Conservation (phyloP, 2,113 vertebrate genomes). For the Oxygymnocypris stewartii region DNA sequence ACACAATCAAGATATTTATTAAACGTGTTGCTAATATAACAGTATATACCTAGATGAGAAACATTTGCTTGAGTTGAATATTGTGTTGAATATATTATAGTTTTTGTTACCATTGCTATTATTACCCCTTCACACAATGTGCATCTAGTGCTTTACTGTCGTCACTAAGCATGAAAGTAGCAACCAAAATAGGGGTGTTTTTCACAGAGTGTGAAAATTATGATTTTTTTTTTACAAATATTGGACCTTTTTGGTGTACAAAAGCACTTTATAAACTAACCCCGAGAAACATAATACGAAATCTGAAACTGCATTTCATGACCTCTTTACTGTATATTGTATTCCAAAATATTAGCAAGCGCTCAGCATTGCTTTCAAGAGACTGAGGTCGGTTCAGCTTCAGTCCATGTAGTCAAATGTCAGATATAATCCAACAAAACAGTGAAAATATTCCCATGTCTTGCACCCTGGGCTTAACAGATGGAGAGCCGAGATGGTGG, state of each 20-base stretch:
- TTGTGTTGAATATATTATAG: neutral
- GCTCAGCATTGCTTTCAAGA: neutral
- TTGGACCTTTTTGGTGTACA: neutral
- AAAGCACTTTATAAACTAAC: neutral
- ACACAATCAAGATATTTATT: neutral
- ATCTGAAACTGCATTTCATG: neutral
- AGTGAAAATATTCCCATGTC: constrained; percentile 40
- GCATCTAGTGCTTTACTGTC: neutral
- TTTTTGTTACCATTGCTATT: neutral
- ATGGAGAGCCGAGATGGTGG: constrained; percentile 28
- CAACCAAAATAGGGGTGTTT: neutral
- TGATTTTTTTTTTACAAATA: neutral
- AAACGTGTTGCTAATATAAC: neutral
- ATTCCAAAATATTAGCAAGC: neutral
- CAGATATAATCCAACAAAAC: constrained; percentile 42
- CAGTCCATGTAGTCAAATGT: constrained; percentile 42
- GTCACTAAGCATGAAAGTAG: neutral
- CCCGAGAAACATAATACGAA: no score
- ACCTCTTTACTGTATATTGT: neutral
- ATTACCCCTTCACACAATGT: neutral
- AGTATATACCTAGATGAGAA: neutral
- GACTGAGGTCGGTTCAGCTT: neutral
- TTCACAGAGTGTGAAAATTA: neutral
- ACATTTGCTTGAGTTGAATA: neutral
- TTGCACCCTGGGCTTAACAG: constrained; percentile 41